Conservation (phyloP, 2,888 invertebrate genomes). For the Alloplasta piceator region DNA sequence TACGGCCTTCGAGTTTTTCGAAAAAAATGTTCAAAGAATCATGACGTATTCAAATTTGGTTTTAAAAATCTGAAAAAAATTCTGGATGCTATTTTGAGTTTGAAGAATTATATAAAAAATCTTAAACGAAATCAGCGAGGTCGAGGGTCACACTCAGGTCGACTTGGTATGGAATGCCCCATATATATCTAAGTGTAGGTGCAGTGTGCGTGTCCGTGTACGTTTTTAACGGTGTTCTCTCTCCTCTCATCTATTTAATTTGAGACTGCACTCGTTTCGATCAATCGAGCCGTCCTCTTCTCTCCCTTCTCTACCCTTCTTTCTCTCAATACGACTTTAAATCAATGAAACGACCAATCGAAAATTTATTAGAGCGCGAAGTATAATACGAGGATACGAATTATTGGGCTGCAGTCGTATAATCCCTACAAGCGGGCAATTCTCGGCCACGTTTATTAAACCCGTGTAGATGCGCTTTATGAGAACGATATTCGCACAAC, state of each 20-base stretch:
- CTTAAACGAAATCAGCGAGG: too few relatives aligned
- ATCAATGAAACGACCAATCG: slow-evolving; percentile 26
- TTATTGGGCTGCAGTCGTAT: slow-evolving; percentile 1
- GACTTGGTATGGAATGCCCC: too few relatives aligned
- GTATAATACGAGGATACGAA: slow-evolving; percentile 4
- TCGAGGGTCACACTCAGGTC: too few relatives aligned
- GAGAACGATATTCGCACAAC: not conserved
- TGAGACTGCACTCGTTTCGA: slow-evolving; percentile 18
- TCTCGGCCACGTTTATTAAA: not conserved
- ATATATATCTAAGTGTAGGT: too few relatives aligned
- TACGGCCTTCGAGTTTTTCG: too few relatives aligned
- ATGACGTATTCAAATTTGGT: too few relatives aligned
- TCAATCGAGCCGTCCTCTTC: not conserved
- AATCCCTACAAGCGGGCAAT: not conserved
- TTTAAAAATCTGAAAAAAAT: too few relatives aligned
- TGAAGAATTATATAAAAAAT: too few relatives aligned
- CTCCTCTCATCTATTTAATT: slow-evolving; percentile 48
- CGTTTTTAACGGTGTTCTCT: slow-evolving; percentile 17
- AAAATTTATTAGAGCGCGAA: slow-evolving; percentile 24
- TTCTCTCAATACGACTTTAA: slow-evolving; percentile 20
- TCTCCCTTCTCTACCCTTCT: not conserved
- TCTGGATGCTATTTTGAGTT: too few relatives aligned
- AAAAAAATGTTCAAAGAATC: too few relatives aligned
- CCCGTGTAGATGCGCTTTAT: not conserved
- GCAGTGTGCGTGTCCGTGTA: not conserved